These are phyloP conservation scores for Hymenopus coronatus DNA, from an alignment of 2,888 invertebrate genomes.

Conservation along the genomic window DNA sequence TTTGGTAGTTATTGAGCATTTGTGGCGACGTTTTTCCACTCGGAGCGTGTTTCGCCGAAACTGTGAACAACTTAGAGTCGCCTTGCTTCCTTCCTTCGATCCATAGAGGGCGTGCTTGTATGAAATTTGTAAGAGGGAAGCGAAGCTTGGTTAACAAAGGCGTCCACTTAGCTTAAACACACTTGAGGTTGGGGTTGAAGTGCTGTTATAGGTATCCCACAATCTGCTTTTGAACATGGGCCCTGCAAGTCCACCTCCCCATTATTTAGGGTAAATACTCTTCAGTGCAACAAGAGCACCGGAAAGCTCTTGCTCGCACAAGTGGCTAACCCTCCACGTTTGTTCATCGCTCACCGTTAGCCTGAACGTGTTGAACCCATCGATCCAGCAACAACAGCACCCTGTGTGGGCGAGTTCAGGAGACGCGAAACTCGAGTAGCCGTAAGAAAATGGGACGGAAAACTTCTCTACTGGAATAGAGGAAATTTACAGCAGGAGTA, in stretches of 20 bases:
- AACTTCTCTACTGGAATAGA: too few species aligned
- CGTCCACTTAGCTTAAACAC: not conserved
- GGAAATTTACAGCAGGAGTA: too few species aligned
- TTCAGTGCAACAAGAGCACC: not conserved
- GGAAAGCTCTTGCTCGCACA: not conserved
- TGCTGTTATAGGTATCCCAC: conserved; percentile 13
- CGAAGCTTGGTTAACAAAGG: not conserved
- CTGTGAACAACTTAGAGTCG: not conserved
- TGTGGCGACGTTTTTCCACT: too few species aligned
- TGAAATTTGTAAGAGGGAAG: not conserved
- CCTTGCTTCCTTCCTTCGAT: not conserved
- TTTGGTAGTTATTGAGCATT: too few species aligned
- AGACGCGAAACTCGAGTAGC: too few species aligned
- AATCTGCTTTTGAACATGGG: not conserved
- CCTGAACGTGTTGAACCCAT: not conserved
- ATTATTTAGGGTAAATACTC: not conserved
- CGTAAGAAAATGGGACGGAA: too few species aligned
- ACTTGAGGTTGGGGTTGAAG: conserved; percentile 4
- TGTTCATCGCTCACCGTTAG: not conserved
- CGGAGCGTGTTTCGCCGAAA: not conserved
- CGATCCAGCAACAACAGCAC: not conserved
- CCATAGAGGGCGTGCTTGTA: not conserved
- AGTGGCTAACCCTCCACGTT: not conserved
- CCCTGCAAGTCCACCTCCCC: not conserved
- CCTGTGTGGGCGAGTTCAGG: not conserved